A percentile compares a stretch with the other conserved stretches of the same genome.
These are phyloP conservation scores for Lottia gigantea DNA, from an alignment of 2,888 invertebrate species.

Conservation along the genomic window DNA sequence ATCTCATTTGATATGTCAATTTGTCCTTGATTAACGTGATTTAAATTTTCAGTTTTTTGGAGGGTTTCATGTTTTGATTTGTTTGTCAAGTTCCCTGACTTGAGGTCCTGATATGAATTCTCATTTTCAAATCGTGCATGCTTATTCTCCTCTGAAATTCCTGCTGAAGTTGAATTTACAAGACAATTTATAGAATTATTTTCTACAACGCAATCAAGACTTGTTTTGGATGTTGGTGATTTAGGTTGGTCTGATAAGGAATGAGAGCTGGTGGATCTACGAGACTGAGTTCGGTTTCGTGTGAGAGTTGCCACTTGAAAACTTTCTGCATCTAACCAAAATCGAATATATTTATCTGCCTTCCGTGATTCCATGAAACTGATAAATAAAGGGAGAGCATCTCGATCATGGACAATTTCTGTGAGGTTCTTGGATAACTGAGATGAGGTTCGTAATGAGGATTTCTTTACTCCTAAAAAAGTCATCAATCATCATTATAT, in stretches of 20 bases:
- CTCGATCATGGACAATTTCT: constrained; percentile 82
- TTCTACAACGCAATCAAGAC: not conserved
- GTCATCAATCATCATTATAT: not conserved
- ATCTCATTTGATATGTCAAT: not conserved
- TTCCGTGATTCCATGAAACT: constrained; percentile 84
- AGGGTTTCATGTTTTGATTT: not conserved
- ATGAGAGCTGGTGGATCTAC: constrained; percentile 33
- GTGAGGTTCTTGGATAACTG: constrained; percentile 78
- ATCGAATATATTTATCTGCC: constrained; percentile 70
- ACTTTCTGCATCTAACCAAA: constrained; percentile 71
- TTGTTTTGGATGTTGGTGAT: not conserved
- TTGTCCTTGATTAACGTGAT: not conserved
- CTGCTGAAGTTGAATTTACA: not conserved
- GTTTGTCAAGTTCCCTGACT: not conserved
- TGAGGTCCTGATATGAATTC: not conserved
- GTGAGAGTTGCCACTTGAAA: constrained; percentile 65
- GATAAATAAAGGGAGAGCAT: constrained; percentile 84
- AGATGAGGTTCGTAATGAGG: constrained; percentile 49
- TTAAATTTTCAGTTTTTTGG: too few species aligned
- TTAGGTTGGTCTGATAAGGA: not conserved
- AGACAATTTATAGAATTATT: not conserved
- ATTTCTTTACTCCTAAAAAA: constrained; percentile 16
- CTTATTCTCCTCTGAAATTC: too few species aligned
- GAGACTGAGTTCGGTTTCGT: constrained; percentile 52
- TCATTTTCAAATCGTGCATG: not conserved